phyloP scores from a whole-genome alignment of 2,888 invertebrate genomes.

The Ochropleura plecta region DNA sequence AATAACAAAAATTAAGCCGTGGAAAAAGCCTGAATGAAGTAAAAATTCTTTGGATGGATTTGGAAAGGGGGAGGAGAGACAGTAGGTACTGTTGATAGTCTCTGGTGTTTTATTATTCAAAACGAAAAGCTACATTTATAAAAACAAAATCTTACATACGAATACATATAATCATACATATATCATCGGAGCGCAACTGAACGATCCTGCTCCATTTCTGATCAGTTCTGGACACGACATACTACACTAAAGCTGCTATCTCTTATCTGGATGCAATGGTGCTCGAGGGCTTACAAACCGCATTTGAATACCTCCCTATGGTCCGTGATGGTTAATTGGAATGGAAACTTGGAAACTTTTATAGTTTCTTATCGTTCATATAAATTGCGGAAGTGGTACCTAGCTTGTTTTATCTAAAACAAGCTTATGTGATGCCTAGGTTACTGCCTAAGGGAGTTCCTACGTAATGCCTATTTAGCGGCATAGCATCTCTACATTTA shows the following conservation, averaged over 20 bases:
- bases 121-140: too few relatives aligned
- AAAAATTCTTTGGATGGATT: background rate
- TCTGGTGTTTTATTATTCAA: too few relatives aligned
- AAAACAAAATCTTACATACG: too few relatives aligned
- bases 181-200: background rate
- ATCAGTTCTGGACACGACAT: background rate
- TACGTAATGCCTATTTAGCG: background rate
- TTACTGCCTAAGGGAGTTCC: background rate
- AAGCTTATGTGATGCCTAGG: too few relatives aligned
- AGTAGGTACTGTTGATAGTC: too few relatives aligned
- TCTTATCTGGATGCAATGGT: background rate
- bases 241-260: background rate
- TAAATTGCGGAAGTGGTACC: background rate
- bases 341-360: background rate
- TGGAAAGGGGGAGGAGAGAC: too few relatives aligned
- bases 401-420: background rate
- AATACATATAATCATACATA: too few relatives aligned
- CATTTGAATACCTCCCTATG: background rate
- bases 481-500: background rate
- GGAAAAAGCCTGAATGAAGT: background rate
- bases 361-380: background rate
- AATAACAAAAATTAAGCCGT: background rate
- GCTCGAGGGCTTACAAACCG: background rate
- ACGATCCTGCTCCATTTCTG: slow-evolving; percentile 1
- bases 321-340: background rate